phyloP scores from a whole-genome alignment of 2,113 vertebrate genomes.

The Phyllopteryx taeniolatus region DNA sequence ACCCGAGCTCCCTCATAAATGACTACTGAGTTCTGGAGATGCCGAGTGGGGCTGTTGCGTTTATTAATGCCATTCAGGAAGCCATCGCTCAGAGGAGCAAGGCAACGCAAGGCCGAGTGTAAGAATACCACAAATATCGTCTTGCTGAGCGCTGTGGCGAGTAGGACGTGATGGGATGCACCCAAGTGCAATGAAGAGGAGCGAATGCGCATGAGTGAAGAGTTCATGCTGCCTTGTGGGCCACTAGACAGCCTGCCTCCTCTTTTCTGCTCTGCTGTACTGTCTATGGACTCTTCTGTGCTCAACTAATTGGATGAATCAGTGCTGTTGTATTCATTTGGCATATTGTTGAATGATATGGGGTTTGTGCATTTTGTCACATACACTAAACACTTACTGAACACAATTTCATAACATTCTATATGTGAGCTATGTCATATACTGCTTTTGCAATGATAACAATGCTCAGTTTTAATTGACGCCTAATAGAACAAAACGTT shows the following conservation, averaged over 20 bases:
- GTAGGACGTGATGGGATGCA: slow-evolving; percentile 43
- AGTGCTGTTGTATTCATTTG: background rate
- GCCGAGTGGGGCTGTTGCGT: slow-evolving; percentile 37
- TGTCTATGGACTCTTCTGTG: background rate
- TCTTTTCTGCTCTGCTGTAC: slow-evolving; percentile 1
- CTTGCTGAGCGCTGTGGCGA: slow-evolving; percentile 44
- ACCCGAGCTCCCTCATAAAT: slow-evolving; percentile 30
- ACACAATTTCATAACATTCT: background rate
- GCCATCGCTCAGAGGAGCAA: slow-evolving; percentile 63
- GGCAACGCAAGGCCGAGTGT: slow-evolving; percentile 31
- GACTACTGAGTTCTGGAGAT: slow-evolving; percentile 31
- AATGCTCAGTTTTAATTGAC: background rate
- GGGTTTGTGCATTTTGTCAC: background rate
- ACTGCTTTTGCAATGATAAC: background rate
- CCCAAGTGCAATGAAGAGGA: slow-evolving; percentile 41
- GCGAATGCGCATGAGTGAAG: slow-evolving; percentile 17
- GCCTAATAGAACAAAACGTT: background rate
- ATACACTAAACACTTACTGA: background rate
- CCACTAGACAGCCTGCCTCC: slow-evolving; percentile 10
- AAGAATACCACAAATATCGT: slow-evolving; percentile 50
- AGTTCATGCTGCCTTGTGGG: slow-evolving; percentile 10
- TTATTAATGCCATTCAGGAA: slow-evolving; percentile 66
- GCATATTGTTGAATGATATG: background rate
- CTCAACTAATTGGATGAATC: background rate
- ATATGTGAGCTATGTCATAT: background rate